Evolutionary conservation across 2,888 invertebrate species (phyloP).

Genomic region (Andrena praecox): DNA sequence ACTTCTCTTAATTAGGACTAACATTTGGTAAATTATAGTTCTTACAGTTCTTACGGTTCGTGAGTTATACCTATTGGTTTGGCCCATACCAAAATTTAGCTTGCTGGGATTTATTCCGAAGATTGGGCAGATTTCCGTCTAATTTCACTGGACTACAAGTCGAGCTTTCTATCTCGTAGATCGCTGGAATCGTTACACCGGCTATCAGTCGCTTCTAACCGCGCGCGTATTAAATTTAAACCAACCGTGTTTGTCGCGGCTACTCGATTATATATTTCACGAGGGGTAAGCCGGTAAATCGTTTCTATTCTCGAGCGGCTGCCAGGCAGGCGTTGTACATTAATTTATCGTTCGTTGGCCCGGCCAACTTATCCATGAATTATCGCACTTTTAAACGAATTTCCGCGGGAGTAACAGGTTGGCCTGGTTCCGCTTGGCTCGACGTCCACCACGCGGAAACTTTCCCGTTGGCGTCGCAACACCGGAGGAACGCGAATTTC

Average conservation of each 20-base stretch:
- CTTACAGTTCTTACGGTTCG: too few species aligned
- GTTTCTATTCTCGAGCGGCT: conserved; percentile 49
- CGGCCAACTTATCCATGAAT: conserved; percentile 51
- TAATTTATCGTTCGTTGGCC: conserved; percentile 42
- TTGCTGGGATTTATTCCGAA: too few species aligned
- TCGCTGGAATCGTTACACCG: too few species aligned
- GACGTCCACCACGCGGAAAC: conserved; percentile 11
- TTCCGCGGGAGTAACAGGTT: conserved; percentile 53
- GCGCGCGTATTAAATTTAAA: conserved; percentile 28
- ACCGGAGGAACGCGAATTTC: conserved; percentile 3
- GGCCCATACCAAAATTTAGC: too few species aligned
- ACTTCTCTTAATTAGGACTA: too few species aligned
- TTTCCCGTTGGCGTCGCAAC: neutral
- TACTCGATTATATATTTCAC: conserved; percentile 46
- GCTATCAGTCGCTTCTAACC: too few species aligned
- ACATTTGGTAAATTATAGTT: too few species aligned
- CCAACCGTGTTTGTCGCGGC: conserved; percentile 9
- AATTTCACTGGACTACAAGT: too few species aligned
- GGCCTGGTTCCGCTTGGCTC: conserved; percentile 1
- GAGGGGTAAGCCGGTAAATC: conserved; percentile 43
- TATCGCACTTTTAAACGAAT: conserved; percentile 52
- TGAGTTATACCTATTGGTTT: too few species aligned
- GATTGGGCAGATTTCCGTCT: too few species aligned
- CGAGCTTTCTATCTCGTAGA: too few species aligned
- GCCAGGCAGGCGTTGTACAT: conserved; percentile 29